Evolutionary conservation across 1,140 invertebrate genomes (phyloP), one percentile per base, ranked within the genome.

Genomic region (Leptopilina clavipes): DNA sequence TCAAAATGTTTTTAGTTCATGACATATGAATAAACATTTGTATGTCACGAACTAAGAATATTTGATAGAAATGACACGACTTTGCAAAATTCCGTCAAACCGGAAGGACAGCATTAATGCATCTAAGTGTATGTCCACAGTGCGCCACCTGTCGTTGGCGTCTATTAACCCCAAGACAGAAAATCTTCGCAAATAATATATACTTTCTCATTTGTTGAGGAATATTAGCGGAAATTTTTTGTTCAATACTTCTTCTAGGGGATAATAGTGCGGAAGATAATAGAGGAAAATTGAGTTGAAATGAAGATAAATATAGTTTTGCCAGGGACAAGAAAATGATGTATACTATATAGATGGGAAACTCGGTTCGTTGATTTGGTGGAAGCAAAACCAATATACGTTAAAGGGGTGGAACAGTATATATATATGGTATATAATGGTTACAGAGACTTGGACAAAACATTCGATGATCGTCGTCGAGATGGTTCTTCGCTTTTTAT

Each of bases 391-490:
- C 70, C 70, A 71, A 71, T 71, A 71, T 45, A 71, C 18, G 18
- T 40, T 71, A 43, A 31, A 31, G 25, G 25, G 25, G 25, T 31
- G 17, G 14, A 52, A 37, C 54, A 78, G 65, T 81, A 40, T 40
- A 31, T 40, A 40, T 40, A 40, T 40, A 40, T 40, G 37, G 6
- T 40, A 40, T n/a, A n/a, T 40, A 40, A 81, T 81, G 78, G 78
- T 74, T 37, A 77, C 70, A 74, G 59, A 17, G n/a, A 72, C 43
- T 71, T 3, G 40, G 25, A 72, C 44, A 71, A 43, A 71, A 65
- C 56, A 65, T 65, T 65, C 56, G 56, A 65, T 65, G 19, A 65
- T 65, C 19, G 56, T 65, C 56, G 56, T 12, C 19, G 56, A 65
- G 56, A 65, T 65, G 19, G 56, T 65, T 65, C 56, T 65, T 31